These are phyloP conservation scores for Antidorcas marsupialis DNA, from an alignment of 2,113 vertebrate species.

Conservation along the genomic window DNA sequence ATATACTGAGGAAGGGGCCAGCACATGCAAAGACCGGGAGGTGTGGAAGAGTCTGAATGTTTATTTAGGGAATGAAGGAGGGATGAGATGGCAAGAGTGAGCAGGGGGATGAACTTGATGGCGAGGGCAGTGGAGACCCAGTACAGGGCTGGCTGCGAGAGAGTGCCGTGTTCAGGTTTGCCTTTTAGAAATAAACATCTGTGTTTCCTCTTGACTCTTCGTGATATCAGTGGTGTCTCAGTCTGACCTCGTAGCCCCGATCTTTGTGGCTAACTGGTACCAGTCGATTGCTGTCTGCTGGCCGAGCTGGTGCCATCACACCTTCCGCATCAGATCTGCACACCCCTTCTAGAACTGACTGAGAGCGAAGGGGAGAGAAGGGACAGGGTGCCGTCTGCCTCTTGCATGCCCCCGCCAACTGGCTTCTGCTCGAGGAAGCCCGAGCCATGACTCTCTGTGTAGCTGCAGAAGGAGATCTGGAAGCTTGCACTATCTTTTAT, in stretches of 20 bases:
- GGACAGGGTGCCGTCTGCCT: accelerated
- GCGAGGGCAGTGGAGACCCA: neutral
- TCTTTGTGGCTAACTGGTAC: neutral
- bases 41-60: neutral
- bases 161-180: neutral
- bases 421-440: neutral
- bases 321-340: neutral
- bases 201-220: neutral
- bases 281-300: neutral
- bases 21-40: neutral
- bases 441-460: neutral
- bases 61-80: neutral
- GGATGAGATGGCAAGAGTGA: neutral
- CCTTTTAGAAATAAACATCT: neutral
- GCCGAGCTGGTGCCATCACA: accelerated
- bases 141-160: neutral
- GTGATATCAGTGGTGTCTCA: neutral
- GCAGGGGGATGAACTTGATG: neutral
- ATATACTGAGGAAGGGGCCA: neutral
- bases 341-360: neutral
- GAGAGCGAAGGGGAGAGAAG: neutral
- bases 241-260: accelerated
- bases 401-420: neutral
- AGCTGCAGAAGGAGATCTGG: neutral
- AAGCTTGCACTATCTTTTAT: neutral